These are phyloP conservation scores for Rhynchonycteris naso DNA, from an alignment of 2,797 vertebrate genomes.

Conservation along the genomic window DNA sequence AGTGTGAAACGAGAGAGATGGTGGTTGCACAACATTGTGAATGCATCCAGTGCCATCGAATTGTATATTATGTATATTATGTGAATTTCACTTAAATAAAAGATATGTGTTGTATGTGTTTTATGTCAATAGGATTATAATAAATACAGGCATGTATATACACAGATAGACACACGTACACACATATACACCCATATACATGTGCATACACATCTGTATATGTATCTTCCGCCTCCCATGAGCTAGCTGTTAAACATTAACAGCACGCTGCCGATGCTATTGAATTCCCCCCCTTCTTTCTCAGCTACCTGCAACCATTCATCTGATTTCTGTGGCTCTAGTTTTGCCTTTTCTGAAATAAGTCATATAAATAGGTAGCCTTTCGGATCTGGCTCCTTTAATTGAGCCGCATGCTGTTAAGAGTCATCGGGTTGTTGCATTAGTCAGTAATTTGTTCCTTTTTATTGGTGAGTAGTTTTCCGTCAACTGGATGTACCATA, in stretches of 20 bases:
- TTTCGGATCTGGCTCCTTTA: neutral
- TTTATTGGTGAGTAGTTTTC: neutral
- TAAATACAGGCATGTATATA: neutral
- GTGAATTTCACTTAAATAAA: neutral
- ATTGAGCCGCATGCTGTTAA: neutral
- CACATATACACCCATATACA: neutral
- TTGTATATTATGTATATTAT: neutral
- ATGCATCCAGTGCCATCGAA: neutral
- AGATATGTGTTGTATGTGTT: neutral
- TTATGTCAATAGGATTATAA: neutral
- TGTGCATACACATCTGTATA: too few species aligned
- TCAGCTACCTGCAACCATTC: neutral
- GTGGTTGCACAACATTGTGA: neutral
- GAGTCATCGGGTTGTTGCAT: neutral
- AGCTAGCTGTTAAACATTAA: neutral
- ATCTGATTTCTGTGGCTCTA: neutral
- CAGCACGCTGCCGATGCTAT: too few species aligned
- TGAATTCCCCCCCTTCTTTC: neutral
- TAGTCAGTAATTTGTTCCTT: neutral
- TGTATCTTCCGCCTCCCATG: neutral
- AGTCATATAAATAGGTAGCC: neutral
- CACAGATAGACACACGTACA: too few species aligned
- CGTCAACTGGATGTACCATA: accelerated
- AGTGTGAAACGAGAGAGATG: neutral
- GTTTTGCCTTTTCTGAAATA: neutral